Evolutionary conservation across 2,113 vertebrate genomes (phyloP), one percentile per base, ranked within the genome.

Genomic region (Vidua chalybeata): DNA sequence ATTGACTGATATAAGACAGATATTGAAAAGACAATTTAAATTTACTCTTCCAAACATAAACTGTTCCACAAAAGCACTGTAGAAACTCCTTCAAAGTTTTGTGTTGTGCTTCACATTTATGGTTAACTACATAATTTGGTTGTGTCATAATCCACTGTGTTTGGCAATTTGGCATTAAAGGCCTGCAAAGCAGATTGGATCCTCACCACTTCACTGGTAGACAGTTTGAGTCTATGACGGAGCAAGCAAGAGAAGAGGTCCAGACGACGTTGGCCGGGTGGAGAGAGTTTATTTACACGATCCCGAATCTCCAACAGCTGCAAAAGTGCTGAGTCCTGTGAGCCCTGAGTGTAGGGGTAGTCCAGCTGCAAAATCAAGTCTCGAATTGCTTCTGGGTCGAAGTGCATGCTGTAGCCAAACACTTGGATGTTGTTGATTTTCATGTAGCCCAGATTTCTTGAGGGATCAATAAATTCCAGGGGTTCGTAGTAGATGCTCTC

Each of bases 331-430:
- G 99, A 99, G 96, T 99, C 99, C 97, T 99, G 99, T 39, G 99
- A 99, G 77, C 99, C 99, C 98, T 99, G 99, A 84, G 99, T 99
- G n/a, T 99, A 99, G 11, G 99, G 99, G 97, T 99, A 99, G 97
- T 99, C 99, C 98, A 99, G 97, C 96, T 99, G 99, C 91, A 99
- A 97, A 89, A 99, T 99, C 97, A 99, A 97, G 96, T 99, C 99
- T 66, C 99, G 98, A 51, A 99, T 99, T 2, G 99, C 99, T 82
- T 99, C 99, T 0, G 99, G 99, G 97, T 99, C 99, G 45, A 99
- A 99, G 97, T 99, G 99, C 99, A 99, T 99, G 98, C 99, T 99
- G 98, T 99, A 99, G 96, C 99, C 99, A 91, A 99, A 99, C 85
- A 99, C 99, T 97, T 99, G 99, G 86, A 99, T 99, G 97, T 98